Percentiles rank a stretch among this genome's conserved stretches.
phyloP scores from a whole-genome alignment of 2,113 vertebrate species.

The Calyptommatus sinebrachiatus region DNA sequence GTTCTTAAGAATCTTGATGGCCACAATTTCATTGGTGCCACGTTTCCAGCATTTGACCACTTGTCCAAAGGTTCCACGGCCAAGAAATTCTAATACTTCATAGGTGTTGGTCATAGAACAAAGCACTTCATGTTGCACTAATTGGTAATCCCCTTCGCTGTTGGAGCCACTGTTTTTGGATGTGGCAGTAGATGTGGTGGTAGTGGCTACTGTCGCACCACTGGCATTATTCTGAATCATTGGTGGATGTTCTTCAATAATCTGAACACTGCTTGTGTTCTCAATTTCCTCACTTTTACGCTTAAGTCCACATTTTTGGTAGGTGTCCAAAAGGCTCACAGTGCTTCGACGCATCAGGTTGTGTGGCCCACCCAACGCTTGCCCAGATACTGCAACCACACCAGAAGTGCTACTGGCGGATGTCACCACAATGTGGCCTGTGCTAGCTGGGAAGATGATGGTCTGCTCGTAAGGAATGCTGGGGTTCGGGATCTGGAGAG shows the following conservation, averaged over 20 bases:
- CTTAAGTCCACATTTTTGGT: constrained; percentile 99
- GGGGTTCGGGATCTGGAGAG: constrained; percentile 86
- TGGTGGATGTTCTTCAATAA: constrained; percentile 90
- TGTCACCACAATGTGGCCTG: constrained; percentile 90
- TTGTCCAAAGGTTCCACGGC: constrained; percentile 95
- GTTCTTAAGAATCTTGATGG: constrained; percentile 98
- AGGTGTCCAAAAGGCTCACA: constrained; percentile 96
- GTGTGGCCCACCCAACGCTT: constrained; percentile 85
- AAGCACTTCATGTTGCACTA: constrained; percentile 97
- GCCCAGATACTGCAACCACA: constrained; percentile 76
- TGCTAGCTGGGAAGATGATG: constrained; percentile 92
- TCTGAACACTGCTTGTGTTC: constrained; percentile 94
- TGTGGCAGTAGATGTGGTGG: constrained; percentile 88
- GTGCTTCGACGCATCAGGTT: constrained; percentile 98
- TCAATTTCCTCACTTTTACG: constrained; percentile 98
- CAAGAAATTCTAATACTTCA: constrained; percentile 95
- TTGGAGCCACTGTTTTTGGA: constrained; percentile 97
- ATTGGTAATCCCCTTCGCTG: constrained; percentile 96
- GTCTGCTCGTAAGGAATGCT: constrained; percentile 94
- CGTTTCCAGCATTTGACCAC: constrained; percentile 99
- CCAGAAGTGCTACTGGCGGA: constrained; percentile 91
- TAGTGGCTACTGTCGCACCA: constrained; percentile 86
- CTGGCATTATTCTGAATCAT: constrained; percentile 94
- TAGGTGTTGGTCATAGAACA: constrained; percentile 99
- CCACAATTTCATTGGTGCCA: constrained; percentile 97